Base-by-base conservation (phyloP, 2,113 vertebrate species). In the Brienomyrus brachyistius region DNA sequence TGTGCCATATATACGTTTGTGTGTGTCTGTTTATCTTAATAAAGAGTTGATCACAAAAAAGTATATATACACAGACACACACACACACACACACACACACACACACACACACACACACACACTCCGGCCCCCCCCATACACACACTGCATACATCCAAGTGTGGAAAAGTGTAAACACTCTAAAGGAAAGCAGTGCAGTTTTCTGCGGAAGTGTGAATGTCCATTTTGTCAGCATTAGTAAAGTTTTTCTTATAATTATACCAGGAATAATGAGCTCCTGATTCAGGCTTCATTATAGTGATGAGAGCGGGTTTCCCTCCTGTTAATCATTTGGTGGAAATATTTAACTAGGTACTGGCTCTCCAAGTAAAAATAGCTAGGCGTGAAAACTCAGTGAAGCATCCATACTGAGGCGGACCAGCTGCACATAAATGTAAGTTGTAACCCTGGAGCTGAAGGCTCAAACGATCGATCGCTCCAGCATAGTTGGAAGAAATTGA, bases 161-260 rank as follows among this genome's bases (percentile, higher is more conserved):
- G 23, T 62, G 56, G 56, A n/a, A 62, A n/a, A 21, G 54, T 21
- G 54, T 56, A 56, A 21, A 56, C 54, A 56, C 54, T 56, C 15
- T 77, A 40, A 80, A 0, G 35, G 74, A 43, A 80, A 80, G 31
- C 31, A 80, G 31, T 35, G 13, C 35, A 56, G 5, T 80, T 17
- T 15, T 17, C 9, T 48, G 19, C n/a, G 9, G 15, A 23, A 48
- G 17, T 84, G 21, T 48, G 10, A 84, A 84, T 10, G 82, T 84
- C 82, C 45, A 11, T 84, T 84, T 23, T 84, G 40, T 84, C 45
- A 84, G 82, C 45, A 84, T 43, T 45, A 11, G 82, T 48, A 84
- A 84, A 47, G 40, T 84, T 84, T 84, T 84, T 84, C 82, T 80
- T 80, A 84, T 84, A 48, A 84, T 84, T 84, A 84, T 47, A 48